Base-by-base conservation (phyloP, 2,797 vertebrate species). In the Micrastur ruficollis region DNA sequence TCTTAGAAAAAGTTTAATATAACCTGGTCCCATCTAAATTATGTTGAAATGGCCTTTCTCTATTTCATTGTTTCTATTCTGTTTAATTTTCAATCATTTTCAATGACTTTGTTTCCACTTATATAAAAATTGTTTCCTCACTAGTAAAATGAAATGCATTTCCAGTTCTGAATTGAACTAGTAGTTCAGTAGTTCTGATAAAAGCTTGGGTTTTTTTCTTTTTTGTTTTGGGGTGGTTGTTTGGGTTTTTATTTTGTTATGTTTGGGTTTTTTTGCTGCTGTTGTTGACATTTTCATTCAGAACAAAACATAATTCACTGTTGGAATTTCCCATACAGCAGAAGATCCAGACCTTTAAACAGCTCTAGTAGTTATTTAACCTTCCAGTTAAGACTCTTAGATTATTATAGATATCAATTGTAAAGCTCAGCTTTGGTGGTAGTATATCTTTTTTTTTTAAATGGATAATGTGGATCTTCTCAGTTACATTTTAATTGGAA, bases 171-270 rank as follows among this genome's bases (percentile, higher is more conserved):
- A 59, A 55, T 6, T 75, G 34, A 82, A 63, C n/a, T 31, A 27
- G 19, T 40, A n/a, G 18, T 59, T 66, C n/a, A 14, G 29, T 58
- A 32, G 22, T 67, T 82, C 31, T 72, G 26, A 55, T 58, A 58
- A 53, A 75, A n/a, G 6, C 8, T 25, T 20, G n/a, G 2, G 0
- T 4, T 9, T 40, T 9, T 40, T 49, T 13, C 2, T 44, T 68
- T n/a, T 36, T 44, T 11, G 14, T 59, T 81, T 71, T 55, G 20
- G 31, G n/a, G 6, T 31, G 13, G 42, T 17, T 42, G 42, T 17
- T 42, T 42, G 42, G 42, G 6, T 2, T 0, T 9, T 10, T 31
- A n/a, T n/a, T 58, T 66, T n/a, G 0, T 2, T 36, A n/a, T n/a
- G 22, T 7, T 44, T 38, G 27, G 22, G 31, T 18, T n/a, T 22